phyloP scores from a whole-genome alignment of 1,140 invertebrate genomes.

The Polypedilum vanderplanki region DNA sequence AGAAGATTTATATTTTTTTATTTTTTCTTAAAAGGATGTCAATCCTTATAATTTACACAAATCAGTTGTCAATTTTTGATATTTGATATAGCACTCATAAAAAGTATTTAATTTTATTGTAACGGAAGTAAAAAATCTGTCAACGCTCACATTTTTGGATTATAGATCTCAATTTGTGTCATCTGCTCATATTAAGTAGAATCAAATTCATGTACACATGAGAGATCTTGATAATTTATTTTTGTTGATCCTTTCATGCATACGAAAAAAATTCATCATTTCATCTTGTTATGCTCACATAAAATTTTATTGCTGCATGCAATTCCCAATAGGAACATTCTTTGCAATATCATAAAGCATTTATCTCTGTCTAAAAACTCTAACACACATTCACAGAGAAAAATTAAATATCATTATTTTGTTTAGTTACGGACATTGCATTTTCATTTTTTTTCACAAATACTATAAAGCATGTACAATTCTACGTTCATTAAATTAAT shows the following conservation, averaged over 20 bases:
- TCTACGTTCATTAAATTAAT: slow-evolving; percentile 12
- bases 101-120: background rate
- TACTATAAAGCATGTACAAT: background rate
- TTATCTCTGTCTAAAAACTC: slow-evolving; percentile 5
- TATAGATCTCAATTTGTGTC: background rate
- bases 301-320: background rate
- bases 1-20: no score
- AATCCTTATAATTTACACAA: no score
- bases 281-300: background rate
- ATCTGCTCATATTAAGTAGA: slow-evolving; percentile 9
- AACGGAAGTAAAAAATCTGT: slow-evolving; percentile 18
- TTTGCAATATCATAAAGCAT: slow-evolving; percentile 12
- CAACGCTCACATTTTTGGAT: slow-evolving; percentile 17
- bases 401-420: slow-evolving; percentile 21
- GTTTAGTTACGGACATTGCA: slow-evolving; percentile 26
- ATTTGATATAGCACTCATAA: no score
- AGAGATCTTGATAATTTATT: no score
- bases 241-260: no score
- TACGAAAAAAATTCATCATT: no score
- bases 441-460: background rate
- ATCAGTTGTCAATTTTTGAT: no score
- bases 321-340: slow-evolving; percentile 4
- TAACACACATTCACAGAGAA: background rate
- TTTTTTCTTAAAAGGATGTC: no score
- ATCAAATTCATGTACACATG: background rate